These are phyloP conservation scores for Luperina nickerlii DNA, from an alignment of 2,888 invertebrate species.

Conservation along the genomic window DNA sequence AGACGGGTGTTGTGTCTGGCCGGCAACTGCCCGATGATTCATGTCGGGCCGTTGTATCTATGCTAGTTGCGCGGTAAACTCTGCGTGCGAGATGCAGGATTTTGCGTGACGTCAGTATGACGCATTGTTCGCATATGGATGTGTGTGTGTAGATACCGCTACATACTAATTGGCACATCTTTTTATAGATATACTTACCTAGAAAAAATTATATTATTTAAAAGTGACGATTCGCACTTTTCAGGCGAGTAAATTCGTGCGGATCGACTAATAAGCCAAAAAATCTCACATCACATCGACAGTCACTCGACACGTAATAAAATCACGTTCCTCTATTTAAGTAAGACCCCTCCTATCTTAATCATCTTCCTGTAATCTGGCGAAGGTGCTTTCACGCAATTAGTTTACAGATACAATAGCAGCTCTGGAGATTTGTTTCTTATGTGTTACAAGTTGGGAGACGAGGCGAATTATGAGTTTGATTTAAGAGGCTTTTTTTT, in stretches of 20 bases:
- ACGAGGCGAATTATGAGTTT: not conserved
- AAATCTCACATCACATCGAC: not conserved
- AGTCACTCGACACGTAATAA: conserved; percentile 25
- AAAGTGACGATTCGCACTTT: not conserved
- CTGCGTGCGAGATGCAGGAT: no score
- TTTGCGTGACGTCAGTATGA: no score
- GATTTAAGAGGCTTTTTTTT: not conserved
- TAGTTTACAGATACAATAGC: conserved; percentile 46
- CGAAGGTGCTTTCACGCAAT: conserved; percentile 45
- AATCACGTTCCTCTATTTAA: conserved; percentile 22
- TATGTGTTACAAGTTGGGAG: conserved; percentile 13
- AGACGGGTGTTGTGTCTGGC: no score
- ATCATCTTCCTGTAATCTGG: conserved; percentile 45
- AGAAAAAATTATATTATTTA: not conserved
- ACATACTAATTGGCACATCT: no score
- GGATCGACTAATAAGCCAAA: not conserved
- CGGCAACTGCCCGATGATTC: no score
- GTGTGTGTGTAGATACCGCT: no score
- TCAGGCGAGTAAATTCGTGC: not conserved
- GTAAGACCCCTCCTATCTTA: conserved; percentile 27
- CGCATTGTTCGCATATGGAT: no score
- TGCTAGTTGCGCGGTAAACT: no score
- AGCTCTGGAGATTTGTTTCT: conserved; percentile 45
- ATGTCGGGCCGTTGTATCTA: no score
- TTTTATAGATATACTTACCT: no score